Base-by-base conservation (phyloP, 2,888 invertebrate species). In the Spodoptera exigua region DNA sequence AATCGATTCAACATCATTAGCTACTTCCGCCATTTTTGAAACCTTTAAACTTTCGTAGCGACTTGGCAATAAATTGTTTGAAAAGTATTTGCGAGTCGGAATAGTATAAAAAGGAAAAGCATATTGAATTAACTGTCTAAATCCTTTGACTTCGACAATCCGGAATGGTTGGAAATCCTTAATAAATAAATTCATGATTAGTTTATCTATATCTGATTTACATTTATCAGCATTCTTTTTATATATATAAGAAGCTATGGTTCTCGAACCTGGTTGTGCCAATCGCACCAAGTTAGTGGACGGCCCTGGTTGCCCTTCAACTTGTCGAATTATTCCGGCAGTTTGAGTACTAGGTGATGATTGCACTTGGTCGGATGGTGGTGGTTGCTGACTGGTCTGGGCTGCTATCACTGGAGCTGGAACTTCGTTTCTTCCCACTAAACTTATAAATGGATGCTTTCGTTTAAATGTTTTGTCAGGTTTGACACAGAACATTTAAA, bases 91-190 rank as follows among this genome's bases (percentile, higher is more conserved):
- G n/a, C n/a, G n/a, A n/a, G n/a, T n/a, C n/a, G n/a, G n/a, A n/a
- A n/a, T n/a, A n/a, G n/a, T n/a, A n/a, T n/a, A n/a, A n/a, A n/a
- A n/a, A n/a, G n/a, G n/a, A n/a, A n/a, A n/a, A n/a, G n/a, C n/a
- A n/a, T n/a, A n/a, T n/a, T n/a, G n/a, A n/a, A n/a, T n/a, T n/a
- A n/a, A n/a, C n/a, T n/a, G n/a, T n/a, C n/a, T n/a, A n/a, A 48
- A 48, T 3, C 48, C 37, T 48, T 7, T 39, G 21, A 37, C 48
- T 39, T 48, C 48, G 14, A 48, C 21, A 48, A 39, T 39, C 11
- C 37, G 16, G 27, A 46, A 54, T 27, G 32, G 54, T 39, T 54
- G 54, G 13, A 48, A 51, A 13, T 53, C 44, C 61, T 53, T 36
- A n/a, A 44, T 37, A 18, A 48, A 48, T 48, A 41, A 41, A 12